phyloP scores from a whole-genome alignment of 1,140 invertebrate genomes.

The Alviniconcha marisindica region DNA sequence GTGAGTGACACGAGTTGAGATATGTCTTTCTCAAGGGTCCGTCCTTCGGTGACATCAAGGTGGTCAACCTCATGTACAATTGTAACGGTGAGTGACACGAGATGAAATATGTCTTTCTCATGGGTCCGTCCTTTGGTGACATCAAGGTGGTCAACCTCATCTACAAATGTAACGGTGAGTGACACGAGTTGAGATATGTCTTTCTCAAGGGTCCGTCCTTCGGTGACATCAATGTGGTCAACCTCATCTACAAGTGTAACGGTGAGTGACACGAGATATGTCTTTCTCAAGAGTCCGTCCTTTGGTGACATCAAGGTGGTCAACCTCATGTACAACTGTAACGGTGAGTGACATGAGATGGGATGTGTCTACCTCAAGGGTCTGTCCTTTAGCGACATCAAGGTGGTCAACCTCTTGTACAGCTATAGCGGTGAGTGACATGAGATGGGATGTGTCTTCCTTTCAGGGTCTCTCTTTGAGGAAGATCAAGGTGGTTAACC shows the following conservation, averaged over 20 bases:
- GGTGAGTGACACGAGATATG: conserved; percentile 41
- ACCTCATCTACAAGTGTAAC: conserved; percentile 64
- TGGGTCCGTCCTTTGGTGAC: conserved; percentile 65
- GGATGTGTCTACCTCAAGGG: conserved; percentile 62
- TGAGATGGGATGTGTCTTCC: neutral
- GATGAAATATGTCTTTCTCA: conserved; percentile 60
- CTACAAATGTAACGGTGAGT: conserved; percentile 63
- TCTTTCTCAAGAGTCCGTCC: no score
- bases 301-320: conserved; percentile 52
- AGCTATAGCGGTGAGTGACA: conserved; percentile 55
- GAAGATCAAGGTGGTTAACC: neutral
- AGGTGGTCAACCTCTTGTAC: conserved; percentile 67
- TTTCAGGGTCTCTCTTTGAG: neutral
- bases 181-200: conserved; percentile 32
- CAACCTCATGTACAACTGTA: conserved; percentile 64
- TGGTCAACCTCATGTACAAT: conserved; percentile 66
- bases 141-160: conserved; percentile 66
- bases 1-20: no score
- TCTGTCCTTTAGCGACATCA: conserved; percentile 65
- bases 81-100: conserved; percentile 62
- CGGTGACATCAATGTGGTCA: conserved; percentile 66
- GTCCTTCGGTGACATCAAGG: conserved; percentile 65
- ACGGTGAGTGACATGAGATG: no score
- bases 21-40: conserved; percentile 62
- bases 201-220: conserved; percentile 64